A percentile compares a stretch with the other conserved stretches of the same genome.
Conservation (phyloP, 2,888 invertebrate genomes). For the Trichacis sp. region DNA sequence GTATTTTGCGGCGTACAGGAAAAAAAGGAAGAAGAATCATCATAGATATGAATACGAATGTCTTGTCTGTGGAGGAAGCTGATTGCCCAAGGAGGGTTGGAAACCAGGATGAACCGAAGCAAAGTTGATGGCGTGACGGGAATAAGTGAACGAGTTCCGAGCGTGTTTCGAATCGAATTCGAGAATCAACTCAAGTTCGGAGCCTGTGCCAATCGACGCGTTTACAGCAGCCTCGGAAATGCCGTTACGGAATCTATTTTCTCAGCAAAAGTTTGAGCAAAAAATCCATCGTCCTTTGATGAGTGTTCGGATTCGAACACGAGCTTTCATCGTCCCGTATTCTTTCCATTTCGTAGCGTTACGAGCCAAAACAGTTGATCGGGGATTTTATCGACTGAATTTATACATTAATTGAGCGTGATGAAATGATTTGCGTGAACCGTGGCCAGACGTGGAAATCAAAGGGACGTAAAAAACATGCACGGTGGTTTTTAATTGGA, state of each 20-base stretch:
- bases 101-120: constrained; percentile 39
- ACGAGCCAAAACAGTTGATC: too few relatives aligned
- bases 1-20: constrained; percentile 23
- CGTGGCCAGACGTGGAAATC: not conserved
- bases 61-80: constrained; percentile 50
- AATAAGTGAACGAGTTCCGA: constrained; percentile 58
- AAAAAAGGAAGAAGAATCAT: constrained; percentile 39
- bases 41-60: constrained; percentile 65
- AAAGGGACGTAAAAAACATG: not conserved
- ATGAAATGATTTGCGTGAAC: not conserved
- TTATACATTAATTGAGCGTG: not conserved
- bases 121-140: constrained; percentile 59
- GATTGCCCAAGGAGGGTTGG: constrained; percentile 55
- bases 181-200: constrained; percentile 38
- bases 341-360: too few relatives aligned
- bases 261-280: constrained; percentile 27
- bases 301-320: not conserved
- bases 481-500: not conserved
- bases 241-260: constrained; percentile 23
- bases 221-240: constrained; percentile 43
- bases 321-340: too few relatives aligned
- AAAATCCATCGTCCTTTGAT: not conserved
- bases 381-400: too few relatives aligned
- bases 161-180: constrained; percentile 59
- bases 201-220: constrained; percentile 36